Conservation (phyloP, 2,888 invertebrate species). For the Phytoseiulus persimilis region DNA sequence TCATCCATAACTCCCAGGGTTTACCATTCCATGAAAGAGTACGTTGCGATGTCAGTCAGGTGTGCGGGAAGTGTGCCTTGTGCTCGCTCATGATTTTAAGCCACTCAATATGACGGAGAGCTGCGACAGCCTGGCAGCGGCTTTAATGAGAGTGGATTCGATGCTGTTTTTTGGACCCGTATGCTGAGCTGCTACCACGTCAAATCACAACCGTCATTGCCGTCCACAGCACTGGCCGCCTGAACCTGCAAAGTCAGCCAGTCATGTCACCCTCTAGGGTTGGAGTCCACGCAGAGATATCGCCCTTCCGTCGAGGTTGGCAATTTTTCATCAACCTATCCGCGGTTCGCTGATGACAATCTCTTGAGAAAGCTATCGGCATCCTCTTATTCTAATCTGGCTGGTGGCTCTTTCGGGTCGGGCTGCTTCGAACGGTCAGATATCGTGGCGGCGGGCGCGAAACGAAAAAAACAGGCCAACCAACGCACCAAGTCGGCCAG, state of each 20-base stretch:
- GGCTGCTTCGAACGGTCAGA: background rate
- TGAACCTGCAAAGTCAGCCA: background rate
- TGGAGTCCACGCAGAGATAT: background rate
- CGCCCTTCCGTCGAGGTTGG: background rate
- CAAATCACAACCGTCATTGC: background rate
- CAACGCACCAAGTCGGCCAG: background rate
- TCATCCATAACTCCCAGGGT: too few relatives aligned
- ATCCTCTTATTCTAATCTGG: background rate
- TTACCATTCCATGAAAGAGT: too few relatives aligned
- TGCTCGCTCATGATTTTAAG: background rate
- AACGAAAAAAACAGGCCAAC: background rate
- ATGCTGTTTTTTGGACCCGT: background rate
- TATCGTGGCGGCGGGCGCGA: background rate
- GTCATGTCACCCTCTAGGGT: background rate
- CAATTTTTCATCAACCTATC: background rate
- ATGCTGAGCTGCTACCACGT: background rate
- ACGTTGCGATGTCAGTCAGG: too few relatives aligned
- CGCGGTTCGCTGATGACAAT: background rate
- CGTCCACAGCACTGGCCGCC: background rate
- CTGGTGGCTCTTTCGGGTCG: background rate
- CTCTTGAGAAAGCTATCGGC: background rate
- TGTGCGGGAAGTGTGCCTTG: background rate
- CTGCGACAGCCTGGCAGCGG: background rate
- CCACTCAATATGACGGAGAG: background rate
- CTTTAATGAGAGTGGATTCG: background rate